Evolutionary conservation across 2,113 vertebrate species (phyloP).

Genomic region (Oncorhynchus tshawytscha): DNA sequence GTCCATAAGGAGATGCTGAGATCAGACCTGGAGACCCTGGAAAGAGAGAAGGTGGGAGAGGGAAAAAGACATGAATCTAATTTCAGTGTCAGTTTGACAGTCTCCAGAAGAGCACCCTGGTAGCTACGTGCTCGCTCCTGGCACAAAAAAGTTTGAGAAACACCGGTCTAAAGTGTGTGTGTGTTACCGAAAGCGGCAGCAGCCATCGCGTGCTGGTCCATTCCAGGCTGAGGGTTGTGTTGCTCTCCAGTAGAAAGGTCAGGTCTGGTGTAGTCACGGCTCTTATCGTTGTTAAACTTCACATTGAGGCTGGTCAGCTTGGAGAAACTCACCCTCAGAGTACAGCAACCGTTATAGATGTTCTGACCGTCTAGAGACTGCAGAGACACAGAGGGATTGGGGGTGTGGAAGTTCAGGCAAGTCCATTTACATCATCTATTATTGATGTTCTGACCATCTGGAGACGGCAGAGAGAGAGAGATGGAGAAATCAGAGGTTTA

Average conservation of each 20-base stretch:
- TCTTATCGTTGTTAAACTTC: slow-evolving; percentile 98
- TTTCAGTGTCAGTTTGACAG: too few species aligned
- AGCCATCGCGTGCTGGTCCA: slow-evolving; percentile 90
- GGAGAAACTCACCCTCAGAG: slow-evolving; percentile 93
- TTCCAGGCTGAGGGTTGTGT: slow-evolving; percentile 74
- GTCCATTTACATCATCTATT: neutral
- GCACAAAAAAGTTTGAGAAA: neutral
- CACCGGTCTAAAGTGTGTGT: too few species aligned
- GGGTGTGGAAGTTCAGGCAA: neutral
- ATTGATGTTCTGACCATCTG: too few species aligned
- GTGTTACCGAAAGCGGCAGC: slow-evolving; percentile 89
- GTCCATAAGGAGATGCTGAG: slow-evolving; percentile 90
- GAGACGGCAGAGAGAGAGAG: too few species aligned
- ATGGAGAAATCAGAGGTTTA: neutral
- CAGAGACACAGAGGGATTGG: neutral
- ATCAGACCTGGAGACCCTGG: slow-evolving; percentile 91
- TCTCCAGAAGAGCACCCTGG: too few species aligned
- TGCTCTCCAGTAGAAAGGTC: slow-evolving; percentile 89
- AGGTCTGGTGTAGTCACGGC: slow-evolving; percentile 92
- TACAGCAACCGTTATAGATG: slow-evolving; percentile 98
- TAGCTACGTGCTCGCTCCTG: neutral
- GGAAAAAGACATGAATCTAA: neutral
- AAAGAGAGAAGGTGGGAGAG: slow-evolving; percentile 27
- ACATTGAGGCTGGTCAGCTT: slow-evolving; percentile 98
- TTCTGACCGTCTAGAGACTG: slow-evolving; percentile 96